These are phyloP conservation scores for Dynastes hyllus DNA, from an alignment of 2,888 invertebrate species.

Conservation along the genomic window DNA sequence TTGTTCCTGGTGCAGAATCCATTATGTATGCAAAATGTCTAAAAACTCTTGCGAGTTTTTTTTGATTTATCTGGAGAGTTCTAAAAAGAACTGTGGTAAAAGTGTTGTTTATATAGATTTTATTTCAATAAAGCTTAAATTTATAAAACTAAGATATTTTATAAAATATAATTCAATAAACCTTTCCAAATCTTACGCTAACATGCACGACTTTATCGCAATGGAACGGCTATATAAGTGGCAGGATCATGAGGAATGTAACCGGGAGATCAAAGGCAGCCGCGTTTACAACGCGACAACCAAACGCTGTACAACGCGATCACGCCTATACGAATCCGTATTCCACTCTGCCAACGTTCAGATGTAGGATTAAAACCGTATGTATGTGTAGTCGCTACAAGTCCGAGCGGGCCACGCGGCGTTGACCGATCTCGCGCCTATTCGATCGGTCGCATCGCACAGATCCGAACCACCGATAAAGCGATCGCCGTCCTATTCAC, in stretches of 20 bases:
- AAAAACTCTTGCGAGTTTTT: too few species aligned
- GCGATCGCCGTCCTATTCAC: not conserved
- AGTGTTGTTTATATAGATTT: too few species aligned
- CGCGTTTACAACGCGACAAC: constrained; percentile 60
- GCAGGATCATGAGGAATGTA: constrained; percentile 67
- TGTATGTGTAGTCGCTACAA: not conserved
- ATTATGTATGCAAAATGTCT: too few species aligned
- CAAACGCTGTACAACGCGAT: constrained; percentile 37
- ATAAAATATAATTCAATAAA: not conserved
- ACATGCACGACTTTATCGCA: constrained; percentile 55
- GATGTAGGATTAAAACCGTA: too few species aligned
- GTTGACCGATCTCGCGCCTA: constrained; percentile 1
- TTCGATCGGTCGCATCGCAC: not conserved
- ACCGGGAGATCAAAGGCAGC: constrained; percentile 66
- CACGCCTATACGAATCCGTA: not conserved
- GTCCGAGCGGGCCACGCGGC: not conserved
- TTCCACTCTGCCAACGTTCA: not conserved
- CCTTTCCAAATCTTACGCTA: not conserved
- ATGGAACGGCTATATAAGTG: constrained; percentile 60
- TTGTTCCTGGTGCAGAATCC: too few species aligned
- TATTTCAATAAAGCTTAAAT: not conserved
- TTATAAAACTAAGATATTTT: too few species aligned
- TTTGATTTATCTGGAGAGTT: too few species aligned
- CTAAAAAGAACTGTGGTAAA: too few species aligned
- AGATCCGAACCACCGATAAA: constrained; percentile 25